These are phyloP conservation scores for Lethenteron camtschaticum DNA, from an alignment of 2,113 vertebrate species.

Conservation along the genomic window DNA sequence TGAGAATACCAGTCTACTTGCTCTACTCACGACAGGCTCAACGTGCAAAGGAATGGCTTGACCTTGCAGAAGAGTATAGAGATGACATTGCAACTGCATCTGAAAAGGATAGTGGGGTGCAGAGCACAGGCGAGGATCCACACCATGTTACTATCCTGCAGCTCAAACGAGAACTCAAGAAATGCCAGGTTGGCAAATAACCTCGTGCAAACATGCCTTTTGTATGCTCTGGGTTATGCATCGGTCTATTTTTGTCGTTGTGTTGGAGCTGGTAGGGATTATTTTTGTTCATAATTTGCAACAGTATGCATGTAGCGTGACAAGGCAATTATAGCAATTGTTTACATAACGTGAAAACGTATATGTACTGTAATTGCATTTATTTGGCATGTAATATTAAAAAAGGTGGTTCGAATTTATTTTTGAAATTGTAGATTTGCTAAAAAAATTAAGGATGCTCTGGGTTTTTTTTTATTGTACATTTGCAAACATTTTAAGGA, in stretches of 20 bases:
- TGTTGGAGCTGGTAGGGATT: too few species aligned
- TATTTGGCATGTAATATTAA: neutral
- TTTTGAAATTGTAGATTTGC: neutral
- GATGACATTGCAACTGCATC: slow-evolving; percentile 14
- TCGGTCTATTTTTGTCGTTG: neutral
- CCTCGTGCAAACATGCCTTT: slow-evolving; percentile 10
- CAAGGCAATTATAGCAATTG: slow-evolving; percentile 1
- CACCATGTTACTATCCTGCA: slow-evolving; percentile 28
- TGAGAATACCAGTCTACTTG: too few species aligned
- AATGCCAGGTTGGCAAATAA: slow-evolving; percentile 34
- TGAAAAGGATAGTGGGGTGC: slow-evolving; percentile 11
- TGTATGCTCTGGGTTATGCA: neutral
- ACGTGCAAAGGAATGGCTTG: slow-evolving; percentile 35
- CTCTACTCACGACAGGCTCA: slow-evolving; percentile 9
- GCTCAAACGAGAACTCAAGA: slow-evolving; percentile 37
- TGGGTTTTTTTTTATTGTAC: neutral
- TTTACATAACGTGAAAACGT: neutral
- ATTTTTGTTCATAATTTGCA: neutral
- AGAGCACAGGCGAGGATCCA: slow-evolving; percentile 17
- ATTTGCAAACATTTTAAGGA: slow-evolving; percentile 21
- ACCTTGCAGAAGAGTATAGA: slow-evolving; percentile 24
- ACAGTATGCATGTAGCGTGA: neutral
- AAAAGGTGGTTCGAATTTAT: neutral
- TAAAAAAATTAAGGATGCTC: neutral
- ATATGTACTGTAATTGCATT: neutral